Conservation (phyloP, 2,888 invertebrate genomes). For the Agriotes lineatus region DNA sequence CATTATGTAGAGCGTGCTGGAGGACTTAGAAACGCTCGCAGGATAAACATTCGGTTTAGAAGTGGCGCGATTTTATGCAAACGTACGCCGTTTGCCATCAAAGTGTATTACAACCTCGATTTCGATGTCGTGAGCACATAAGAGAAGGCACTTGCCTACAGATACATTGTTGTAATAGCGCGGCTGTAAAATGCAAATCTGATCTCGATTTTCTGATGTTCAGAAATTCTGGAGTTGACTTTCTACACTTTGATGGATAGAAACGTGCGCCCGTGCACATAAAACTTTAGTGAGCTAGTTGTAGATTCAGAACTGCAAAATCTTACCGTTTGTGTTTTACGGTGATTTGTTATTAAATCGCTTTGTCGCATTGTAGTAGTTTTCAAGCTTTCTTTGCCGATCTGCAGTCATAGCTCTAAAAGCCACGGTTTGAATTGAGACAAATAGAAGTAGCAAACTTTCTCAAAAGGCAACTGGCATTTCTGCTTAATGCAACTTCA, state of each 20-base stretch:
- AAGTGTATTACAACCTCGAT: background rate
- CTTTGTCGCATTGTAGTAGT: background rate
- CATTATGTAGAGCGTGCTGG: background rate
- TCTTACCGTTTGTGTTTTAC: background rate
- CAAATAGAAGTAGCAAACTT: too few species aligned
- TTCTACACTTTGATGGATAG: constrained; percentile 10
- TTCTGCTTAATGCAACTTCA: too few species aligned
- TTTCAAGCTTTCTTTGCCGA: too few species aligned
- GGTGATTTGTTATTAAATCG: background rate
- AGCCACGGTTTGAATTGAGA: too few species aligned
- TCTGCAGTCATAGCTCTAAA: too few species aligned
- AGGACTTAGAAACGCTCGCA: background rate
- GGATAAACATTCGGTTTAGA: background rate
- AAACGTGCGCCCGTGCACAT: constrained; percentile 4
- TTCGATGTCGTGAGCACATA: background rate
- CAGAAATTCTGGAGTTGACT: background rate
- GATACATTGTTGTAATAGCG: constrained; percentile 4
- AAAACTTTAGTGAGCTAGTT: constrained; percentile 1
- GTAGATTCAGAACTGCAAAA: background rate
- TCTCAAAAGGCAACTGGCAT: too few species aligned
- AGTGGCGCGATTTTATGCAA: background rate
- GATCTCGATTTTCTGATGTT: background rate
- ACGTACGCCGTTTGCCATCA: background rate
- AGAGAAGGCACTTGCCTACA: background rate
- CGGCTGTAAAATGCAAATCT: constrained; percentile 1